Base-by-base conservation (phyloP, 2,888 invertebrate genomes). In the Stenolophus ochropezus region DNA sequence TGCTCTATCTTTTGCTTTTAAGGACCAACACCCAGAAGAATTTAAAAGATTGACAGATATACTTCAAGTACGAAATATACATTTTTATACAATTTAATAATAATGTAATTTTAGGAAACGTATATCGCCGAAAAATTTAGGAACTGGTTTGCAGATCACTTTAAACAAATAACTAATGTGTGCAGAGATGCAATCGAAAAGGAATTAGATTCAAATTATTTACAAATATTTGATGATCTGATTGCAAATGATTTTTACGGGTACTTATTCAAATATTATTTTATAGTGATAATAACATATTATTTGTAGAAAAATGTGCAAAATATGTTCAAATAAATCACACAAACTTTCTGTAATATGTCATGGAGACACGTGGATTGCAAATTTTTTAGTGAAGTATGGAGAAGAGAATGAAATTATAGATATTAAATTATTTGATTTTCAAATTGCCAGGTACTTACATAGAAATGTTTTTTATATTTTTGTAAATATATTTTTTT, bases 291-390 rank as follows among this genome's bases (percentile, higher is more conserved):
- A 42, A 42, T n/a, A n/a, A n/a, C n/a, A n/a, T n/a, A n/a, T n/a
- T n/a, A 6, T 58, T 76, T 27, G 21, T 27, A 58, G 27, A 58
- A 27, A 2, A 33, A 18, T 69, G 16, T 69, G 16, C 18, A 51
- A 71, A 71, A 75, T 75, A 20, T 73, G 81, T 75, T 18, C 82
- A 4, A 42, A 74, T 77, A 83, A 81, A 42, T 83, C 84, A 77
- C 85, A 85, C 1, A 86, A 87, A 51, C 87, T 89, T 25, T 88
- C 92, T 0, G 93, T 93, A 0, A 91, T 95, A 25, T 92, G 91
- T 0, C 94, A 95, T 82, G 95, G 95, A 0, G 95, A 95, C 86
- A 92, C 92, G 47, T 95, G 95, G 95, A 91, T 93, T 0, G 94
- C 94, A n/a, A 95, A 95, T 86, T 95, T 95, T 84, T 86, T 95